Base-by-base conservation (phyloP, 2,113 vertebrate genomes). In the Corythornis madagascariensis region DNA sequence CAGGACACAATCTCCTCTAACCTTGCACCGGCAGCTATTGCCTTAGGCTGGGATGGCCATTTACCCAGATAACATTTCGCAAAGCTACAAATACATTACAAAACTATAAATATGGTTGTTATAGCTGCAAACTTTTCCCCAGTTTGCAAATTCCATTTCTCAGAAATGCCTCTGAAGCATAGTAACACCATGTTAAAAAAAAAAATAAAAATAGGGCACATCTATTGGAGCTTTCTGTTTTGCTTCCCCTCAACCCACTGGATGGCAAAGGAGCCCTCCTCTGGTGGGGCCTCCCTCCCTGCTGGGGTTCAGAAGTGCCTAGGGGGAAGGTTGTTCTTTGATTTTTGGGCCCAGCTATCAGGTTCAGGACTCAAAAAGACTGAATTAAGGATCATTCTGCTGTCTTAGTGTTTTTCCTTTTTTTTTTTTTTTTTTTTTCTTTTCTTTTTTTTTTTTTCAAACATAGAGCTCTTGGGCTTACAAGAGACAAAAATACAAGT, bases 61-160 rank as follows among this genome's bases (percentile, higher is more conserved):
- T 92, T 66, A 69, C 75, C 50, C 60, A 89, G 72, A 92, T 66
- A 63, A 63, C 2, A 25, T 92, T 89, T 91, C 55, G 66, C 22
- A 91, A 85, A 61, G 9, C 64, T 80, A 29, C 50, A 70, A 38
- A 42, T 11, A 55, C 65, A 76, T 89, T 80, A 33, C 25, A 45
- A 85, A 71, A 55, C 42, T 47, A 26, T 56, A 50, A 89, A 60
- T 86, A 52, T 17, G 28, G 24, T 13, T 59, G 11, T 42, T 88
- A 38, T 1, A 76, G 60, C 33, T 83, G 59, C 28, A 70, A 91
- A 83, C 67, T 77, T 88, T 84, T 21, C 61, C 50, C 65, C 16
- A 60, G 28, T 92, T 79, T 76, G 61, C 73, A 61, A 90, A 72
- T 21, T 72, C n/a, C 0, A 0, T 66, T 91, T 87, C 50, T 92